Base-by-base conservation (phyloP, 2,113 vertebrate species). In the Willisornis vidua region DNA sequence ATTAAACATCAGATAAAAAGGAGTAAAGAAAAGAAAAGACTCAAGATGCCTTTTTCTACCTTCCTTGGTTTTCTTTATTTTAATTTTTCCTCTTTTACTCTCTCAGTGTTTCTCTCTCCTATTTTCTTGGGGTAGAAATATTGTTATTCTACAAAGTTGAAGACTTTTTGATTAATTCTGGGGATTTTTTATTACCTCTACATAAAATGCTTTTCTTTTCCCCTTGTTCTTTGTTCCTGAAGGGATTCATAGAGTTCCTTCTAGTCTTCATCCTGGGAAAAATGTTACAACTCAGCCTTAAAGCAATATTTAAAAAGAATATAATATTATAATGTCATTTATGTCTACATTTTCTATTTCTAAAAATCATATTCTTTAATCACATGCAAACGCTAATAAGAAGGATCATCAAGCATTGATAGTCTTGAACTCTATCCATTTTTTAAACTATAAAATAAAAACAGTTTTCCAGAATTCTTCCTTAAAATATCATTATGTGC, bases 1-100 rank as follows among this genome's bases (percentile, higher is more conserved):
- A 94, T 97, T 98, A 97, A 96, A 93, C 55, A 66, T 33, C 39
- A 94, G 76, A 85, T 23, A 91, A 85, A 84, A 93, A 94, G 49
- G 59, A 75, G 63, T 48, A 26, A 89, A 96, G 85, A 91, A 78
- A 33, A 8, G 11, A 82, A 63, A 84, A 91, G 43, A 14, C 11
- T 35, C 22, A 59, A 24, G 65, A 81, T 8, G 18, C 33, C n/a
- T 95, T 71, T 96, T 97, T 55, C 43, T 49, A 57, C 46, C 26
- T 80, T 68, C 35, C 72, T 90, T 96, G 49, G 14, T 89, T 95
- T 96, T 90, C 41, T 93, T 94, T 63, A 19, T 96, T 93, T 97
- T 41, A 2, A 17, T 54, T 87, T 95, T 83, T 79, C 31, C 17
- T 37, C 15, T 67, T 95, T 86, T 81, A 61, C n/a, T 41, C 25